These are phyloP conservation scores for Ispidina lecontei DNA, from an alignment of 2,797 vertebrate species.

Conservation along the genomic window DNA sequence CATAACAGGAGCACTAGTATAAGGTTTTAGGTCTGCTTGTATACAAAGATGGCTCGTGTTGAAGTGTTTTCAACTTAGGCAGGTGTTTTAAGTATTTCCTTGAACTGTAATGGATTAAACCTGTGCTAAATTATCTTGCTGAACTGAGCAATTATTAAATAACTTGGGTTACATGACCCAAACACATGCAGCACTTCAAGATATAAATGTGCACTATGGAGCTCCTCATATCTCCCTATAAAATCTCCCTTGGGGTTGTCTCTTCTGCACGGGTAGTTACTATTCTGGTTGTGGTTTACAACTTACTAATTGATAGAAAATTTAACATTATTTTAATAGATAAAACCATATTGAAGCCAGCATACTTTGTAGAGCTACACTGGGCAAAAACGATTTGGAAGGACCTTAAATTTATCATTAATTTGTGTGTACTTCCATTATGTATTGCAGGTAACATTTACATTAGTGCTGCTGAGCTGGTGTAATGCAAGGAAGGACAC, in stretches of 20 bases:
- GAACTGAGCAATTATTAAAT: background rate
- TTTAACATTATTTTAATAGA: background rate
- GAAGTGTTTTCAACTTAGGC: background rate
- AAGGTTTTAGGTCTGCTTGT: background rate
- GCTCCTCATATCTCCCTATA: background rate
- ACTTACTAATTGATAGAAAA: background rate
- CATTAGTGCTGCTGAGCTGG: constrained; percentile 32
- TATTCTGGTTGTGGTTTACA: background rate
- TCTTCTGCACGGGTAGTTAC: background rate
- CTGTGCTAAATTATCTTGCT: background rate
- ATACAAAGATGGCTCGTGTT: background rate
- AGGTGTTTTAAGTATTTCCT: background rate
- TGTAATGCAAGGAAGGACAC: constrained; percentile 90
- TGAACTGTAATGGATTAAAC: background rate
- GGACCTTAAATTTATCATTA: background rate
- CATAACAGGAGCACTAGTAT: background rate
- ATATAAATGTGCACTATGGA: background rate
- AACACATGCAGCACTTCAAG: background rate
- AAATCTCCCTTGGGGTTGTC: background rate
- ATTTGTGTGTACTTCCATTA: background rate
- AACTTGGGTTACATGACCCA: background rate
- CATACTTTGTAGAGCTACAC: background rate
- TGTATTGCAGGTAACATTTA: constrained; percentile 65
- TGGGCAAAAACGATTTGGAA: background rate
- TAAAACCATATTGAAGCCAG: background rate